Evolutionary conservation across 2,888 invertebrate species (phyloP), one percentile per base, ranked within the genome.

Genomic region (Drosophila borealis): DNA sequence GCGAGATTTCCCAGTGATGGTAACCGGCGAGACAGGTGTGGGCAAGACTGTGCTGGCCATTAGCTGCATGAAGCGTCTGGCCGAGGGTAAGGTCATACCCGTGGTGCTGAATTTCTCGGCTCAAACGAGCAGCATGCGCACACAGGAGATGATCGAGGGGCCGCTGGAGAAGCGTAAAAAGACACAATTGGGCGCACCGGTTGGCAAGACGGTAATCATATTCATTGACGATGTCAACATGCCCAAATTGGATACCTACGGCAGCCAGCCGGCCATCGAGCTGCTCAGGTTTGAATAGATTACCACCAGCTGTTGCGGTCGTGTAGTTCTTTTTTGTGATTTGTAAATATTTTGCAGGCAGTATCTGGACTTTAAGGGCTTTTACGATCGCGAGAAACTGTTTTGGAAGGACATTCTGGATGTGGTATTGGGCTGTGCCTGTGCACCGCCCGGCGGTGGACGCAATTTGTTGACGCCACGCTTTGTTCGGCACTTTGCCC

Each of bases 161-260:
- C 96, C 97, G 74, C 91, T 98, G 72, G 98, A 98, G 88, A 97
- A 96, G 89, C 95, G 96, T 44, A 96, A 96, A 77, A 95, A 95
- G 71, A 96, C 95, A 29, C 94, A 96, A 6, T 92, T 98, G 42
- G 97, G 97, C 9, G 97, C 97, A 0, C 97, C 98, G 0, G 91
- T 95, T 34, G 97, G 96, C 11, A 97, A 97, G 91, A 95, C 95
- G 66, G 94, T 98, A 0, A 94, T 97, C 3, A 94, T 97, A 61
- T 97, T 98, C 87, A 96, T 98, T 21, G 98, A 98, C 89, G 98
- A 98, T 89, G 95, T 98, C 0, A 98, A 98, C 89, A 98, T 98
- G 98, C 98, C 98, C 0, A 95, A 95, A 89, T 93, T 95, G 84
- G 97, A 96, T 91, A 95, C 95, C 0, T 98, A 98, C 86, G 98